Base-by-base conservation (phyloP, 1,140 invertebrate genomes). In the Drosophila nannoptera region DNA sequence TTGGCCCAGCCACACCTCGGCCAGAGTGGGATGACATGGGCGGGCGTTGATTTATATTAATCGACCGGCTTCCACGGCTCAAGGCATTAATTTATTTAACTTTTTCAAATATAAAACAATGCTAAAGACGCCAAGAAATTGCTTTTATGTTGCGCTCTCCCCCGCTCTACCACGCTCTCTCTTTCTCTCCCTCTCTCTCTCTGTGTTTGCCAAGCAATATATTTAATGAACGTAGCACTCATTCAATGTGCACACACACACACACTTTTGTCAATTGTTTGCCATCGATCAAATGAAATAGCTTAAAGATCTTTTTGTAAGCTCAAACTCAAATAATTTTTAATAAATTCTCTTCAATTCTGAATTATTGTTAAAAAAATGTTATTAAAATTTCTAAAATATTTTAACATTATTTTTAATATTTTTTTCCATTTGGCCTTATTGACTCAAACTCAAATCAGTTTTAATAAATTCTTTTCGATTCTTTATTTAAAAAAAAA, bases 21-120 rank as follows among this genome's bases (percentile, higher is more conserved):
- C 33, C 14, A 9, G 35, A 22, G 48, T 54, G 64, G 63, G 73
- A 86, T 75, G 81, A 86, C 76, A 84, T 73, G 66, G 82, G 40
- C 77, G 64, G 76, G 66, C 76, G 80, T 84, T 84, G 80, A 84
- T 84, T 84, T 84, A 84, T 84, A 84, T 84, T 84, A 86, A 84
- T 84, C 80, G 80, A 71, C 53, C 69, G 65, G 73, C 69, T 77
- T 73, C 65, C 45, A 67, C 73, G 69, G 78, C 81, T 80, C 76
- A 78, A 80, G 69, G 80, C 69, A 77, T 80, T 80, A 80, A 22
- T 77, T 80, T 80, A 84, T 84, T 22, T 22, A 22, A 22, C 22
- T 22, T 43, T 43, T 73, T 71, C 65, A 73, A 72, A 67, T 65
- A 62, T 68, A 69, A 78, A 69, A 69, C 64, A 67, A 67, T 72